These are phyloP conservation scores for Anaspis maculata DNA, from an alignment of 2,888 invertebrate genomes.

Conservation along the genomic window DNA sequence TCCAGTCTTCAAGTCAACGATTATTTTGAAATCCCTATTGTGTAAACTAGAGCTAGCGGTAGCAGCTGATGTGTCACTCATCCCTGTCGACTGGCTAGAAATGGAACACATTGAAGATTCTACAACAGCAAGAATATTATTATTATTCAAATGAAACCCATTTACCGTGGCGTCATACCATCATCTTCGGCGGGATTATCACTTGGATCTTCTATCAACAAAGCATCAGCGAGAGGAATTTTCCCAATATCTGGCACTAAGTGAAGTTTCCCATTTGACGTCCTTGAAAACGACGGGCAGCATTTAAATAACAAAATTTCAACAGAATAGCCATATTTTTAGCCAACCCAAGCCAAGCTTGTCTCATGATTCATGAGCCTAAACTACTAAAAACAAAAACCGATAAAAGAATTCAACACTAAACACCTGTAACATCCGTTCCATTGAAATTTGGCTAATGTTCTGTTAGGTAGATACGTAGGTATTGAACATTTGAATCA, in stretches of 20 bases:
- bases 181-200: slow-evolving; percentile 62
- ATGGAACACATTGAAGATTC: slow-evolving; percentile 49
- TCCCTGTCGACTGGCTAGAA: slow-evolving; percentile 46
- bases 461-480: no score
- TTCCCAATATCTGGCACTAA: slow-evolving; percentile 74
- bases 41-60: slow-evolving; percentile 43
- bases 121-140: no score
- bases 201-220: slow-evolving; percentile 78
- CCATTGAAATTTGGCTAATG: no score
- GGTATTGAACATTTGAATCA: no score
- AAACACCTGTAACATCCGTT: no score
- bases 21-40: slow-evolving; percentile 64
- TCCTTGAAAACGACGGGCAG: slow-evolving; percentile 34
- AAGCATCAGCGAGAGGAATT: slow-evolving; percentile 74
- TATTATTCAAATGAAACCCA: slow-evolving; percentile 2
- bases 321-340: no score
- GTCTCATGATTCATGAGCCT: no score
- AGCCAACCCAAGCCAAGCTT: no score
- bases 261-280: slow-evolving; percentile 78
- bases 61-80: slow-evolving; percentile 40
- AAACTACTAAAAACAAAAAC: no score
- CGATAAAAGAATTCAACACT: no score
- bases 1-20: slow-evolving; percentile 55
- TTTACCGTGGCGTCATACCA: slow-evolving; percentile 14
- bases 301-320: slow-evolving; percentile 1